Conservation (phyloP, 37 sponge, comb jelly and placozoan genomes). For the Spongilla lacustris region DNA sequence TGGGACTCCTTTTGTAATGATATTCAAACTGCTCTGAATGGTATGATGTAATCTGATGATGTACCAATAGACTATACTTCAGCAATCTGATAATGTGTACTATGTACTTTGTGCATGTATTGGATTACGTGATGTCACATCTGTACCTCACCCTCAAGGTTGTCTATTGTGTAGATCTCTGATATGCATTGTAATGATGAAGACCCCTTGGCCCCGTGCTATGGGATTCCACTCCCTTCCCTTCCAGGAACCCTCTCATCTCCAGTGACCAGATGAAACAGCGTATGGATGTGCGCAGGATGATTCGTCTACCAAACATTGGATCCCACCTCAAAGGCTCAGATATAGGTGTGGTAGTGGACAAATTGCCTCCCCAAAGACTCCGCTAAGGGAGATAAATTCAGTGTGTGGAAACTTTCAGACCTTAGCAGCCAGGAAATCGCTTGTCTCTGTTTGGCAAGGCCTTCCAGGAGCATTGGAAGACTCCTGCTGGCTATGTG, state of each 20-base stretch:
- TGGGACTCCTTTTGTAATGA: too few relatives aligned
- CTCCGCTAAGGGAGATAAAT: slow-evolving; percentile 70
- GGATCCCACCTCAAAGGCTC: slow-evolving; percentile 42
- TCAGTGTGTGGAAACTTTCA: slow-evolving; percentile 72
- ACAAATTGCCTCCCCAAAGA: slow-evolving; percentile 77
- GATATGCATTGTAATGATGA: too few relatives aligned
- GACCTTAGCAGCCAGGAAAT: slow-evolving; percentile 70
- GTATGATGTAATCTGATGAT: too few relatives aligned
- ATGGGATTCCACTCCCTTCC: background rate
- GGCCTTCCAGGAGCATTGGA: slow-evolving; percentile 83
- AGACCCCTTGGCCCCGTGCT: too few relatives aligned
- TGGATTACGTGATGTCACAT: too few relatives aligned
- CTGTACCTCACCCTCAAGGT: too few relatives aligned
- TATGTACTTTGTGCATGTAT: too few relatives aligned
- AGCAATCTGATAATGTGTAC: too few relatives aligned
- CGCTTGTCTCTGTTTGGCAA: slow-evolving; percentile 77
- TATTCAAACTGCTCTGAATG: too few relatives aligned
- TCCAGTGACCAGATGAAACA: slow-evolving; percentile 61
- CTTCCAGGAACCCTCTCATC: slow-evolving; percentile 66
- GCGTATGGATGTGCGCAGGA: slow-evolving; percentile 71
- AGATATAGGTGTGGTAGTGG: slow-evolving; percentile 78
- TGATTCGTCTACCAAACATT: slow-evolving; percentile 43
- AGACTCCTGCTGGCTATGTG: slow-evolving; percentile 73
- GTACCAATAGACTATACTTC: too few relatives aligned
- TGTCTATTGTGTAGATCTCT: too few relatives aligned